These are phyloP conservation scores for Galaxea fascicularis DNA, from an alignment of 92 coral and sea anemone species.

Conservation along the genomic window DNA sequence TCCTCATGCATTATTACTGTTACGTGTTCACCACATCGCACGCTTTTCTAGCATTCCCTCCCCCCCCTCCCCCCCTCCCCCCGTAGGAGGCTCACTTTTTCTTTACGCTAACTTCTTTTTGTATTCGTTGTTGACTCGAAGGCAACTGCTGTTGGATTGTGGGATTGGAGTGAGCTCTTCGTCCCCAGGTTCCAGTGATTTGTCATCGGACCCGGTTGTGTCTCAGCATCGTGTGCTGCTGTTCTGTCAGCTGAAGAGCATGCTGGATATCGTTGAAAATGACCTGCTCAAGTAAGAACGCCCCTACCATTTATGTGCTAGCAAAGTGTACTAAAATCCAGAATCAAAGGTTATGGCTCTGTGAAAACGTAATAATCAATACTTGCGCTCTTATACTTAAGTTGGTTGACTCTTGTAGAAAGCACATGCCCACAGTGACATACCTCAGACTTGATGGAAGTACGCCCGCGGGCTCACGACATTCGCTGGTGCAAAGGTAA, in stretches of 20 bases:
- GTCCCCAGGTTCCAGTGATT: conserved; percentile 78
- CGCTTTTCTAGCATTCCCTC: background rate
- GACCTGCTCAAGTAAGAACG: conserved; percentile 91
- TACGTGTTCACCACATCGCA: too few relatives aligned
- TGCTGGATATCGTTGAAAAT: conserved; percentile 97
- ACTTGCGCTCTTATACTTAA: background rate
- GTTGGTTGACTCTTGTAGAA: conserved; percentile 52
- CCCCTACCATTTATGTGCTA: background rate
- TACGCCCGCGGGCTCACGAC: conserved; percentile 96
- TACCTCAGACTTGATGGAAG: conserved; percentile 96
- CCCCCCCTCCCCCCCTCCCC: background rate
- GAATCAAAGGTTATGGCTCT: too few relatives aligned
- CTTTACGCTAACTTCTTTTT: background rate
- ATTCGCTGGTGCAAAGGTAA: conserved; percentile 96
- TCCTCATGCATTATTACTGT: too few relatives aligned
- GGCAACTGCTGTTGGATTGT: conserved; percentile 95
- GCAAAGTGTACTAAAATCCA: too few relatives aligned
- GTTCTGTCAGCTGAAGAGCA: conserved; percentile 97
- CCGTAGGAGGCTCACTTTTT: too few relatives aligned
- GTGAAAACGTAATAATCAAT: background rate
- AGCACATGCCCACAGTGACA: conserved; percentile 94
- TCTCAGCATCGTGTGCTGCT: conserved; percentile 97
- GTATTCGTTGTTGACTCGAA: conserved; percentile 24
- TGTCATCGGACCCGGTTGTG: conserved; percentile 93
- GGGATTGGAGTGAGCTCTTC: conserved; percentile 93